Conservation (phyloP, 2,797 vertebrate genomes). For the Molossus molossus region DNA sequence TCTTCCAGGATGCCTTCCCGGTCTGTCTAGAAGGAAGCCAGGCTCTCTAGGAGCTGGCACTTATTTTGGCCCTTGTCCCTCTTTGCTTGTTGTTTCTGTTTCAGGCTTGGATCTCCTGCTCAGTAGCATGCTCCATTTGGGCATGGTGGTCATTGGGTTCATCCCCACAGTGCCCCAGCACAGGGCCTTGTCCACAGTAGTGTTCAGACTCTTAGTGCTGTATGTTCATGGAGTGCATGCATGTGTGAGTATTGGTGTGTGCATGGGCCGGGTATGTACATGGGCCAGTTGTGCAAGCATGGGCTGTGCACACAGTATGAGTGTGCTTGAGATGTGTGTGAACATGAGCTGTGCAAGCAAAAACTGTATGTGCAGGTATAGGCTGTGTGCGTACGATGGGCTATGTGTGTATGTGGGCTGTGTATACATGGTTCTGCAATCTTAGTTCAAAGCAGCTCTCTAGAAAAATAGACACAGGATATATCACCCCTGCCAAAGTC, state of each 20-base stretch:
- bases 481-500: not conserved
- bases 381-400: not conserved
- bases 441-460: not conserved
- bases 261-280: too few relatives aligned
- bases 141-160: not conserved
- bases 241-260: not conserved
- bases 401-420: not conserved
- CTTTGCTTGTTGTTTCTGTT: not conserved
- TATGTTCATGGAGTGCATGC: too few relatives aligned
- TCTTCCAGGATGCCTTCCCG: not conserved
- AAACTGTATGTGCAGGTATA: not conserved
- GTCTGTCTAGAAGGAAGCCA: not conserved
- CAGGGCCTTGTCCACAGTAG: not conserved
- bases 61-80: not conserved
- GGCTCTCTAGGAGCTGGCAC: not conserved
- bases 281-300: too few relatives aligned
- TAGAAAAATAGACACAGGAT: not conserved
- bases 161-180: too few relatives aligned
- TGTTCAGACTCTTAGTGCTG: not conserved
- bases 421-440: not conserved
- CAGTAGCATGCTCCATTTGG: accelerated
- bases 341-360: not conserved
- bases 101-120: not conserved
- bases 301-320: not conserved
- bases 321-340: not conserved